Conservation (phyloP, 2,888 invertebrate species). For the Synanthedon vespiformis region DNA sequence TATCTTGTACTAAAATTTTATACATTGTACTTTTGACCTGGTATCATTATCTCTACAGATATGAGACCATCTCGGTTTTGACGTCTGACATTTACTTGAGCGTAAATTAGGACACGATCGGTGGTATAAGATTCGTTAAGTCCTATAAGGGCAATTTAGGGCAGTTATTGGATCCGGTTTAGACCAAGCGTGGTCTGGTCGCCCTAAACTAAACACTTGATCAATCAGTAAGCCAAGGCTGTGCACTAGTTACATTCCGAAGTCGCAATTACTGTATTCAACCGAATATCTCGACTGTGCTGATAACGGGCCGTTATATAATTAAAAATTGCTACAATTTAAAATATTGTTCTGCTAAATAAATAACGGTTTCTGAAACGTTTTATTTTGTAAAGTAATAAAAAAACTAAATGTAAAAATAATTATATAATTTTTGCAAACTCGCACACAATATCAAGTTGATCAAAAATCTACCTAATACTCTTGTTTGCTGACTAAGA, state of each 20-base stretch:
- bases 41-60: conserved; percentile 33
- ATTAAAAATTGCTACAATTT: no score
- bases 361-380: no score
- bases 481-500: no score
- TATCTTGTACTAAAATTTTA: conserved; percentile 13
- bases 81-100: conserved; percentile 24
- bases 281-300: no score
- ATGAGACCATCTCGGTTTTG: conserved; percentile 16
- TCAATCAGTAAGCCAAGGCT: conserved; percentile 45
- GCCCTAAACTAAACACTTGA: conserved; percentile 41
- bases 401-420: no score
- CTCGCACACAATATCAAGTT: no score
- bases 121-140: background rate
- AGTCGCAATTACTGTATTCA: background rate
- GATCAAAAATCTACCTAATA: no score
- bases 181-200: conserved; percentile 14
- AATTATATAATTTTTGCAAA: no score
- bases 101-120: background rate
- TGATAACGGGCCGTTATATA: no score
- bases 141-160: conserved; percentile 51
- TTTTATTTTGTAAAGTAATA: no score
- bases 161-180: conserved; percentile 49
- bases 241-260: conserved; percentile 20
- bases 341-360: no score
- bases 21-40: conserved; percentile 35